These are phyloP conservation scores for Oryzias dopingdopingensis DNA, from an alignment of 2,797 vertebrate species.

Conservation along the genomic window DNA sequence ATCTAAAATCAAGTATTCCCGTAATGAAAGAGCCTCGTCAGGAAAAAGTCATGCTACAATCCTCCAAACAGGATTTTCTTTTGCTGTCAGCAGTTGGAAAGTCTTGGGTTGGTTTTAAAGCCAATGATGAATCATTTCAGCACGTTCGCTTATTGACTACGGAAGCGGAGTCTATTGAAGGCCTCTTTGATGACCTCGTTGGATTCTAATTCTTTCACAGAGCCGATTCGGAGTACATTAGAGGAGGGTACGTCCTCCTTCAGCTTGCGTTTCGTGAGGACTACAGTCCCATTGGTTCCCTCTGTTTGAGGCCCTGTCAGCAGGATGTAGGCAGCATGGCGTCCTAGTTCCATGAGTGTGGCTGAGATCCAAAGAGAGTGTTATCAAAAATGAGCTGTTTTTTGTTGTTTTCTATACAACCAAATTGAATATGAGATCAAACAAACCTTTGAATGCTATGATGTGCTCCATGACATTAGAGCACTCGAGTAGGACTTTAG, in stretches of 20 bases:
- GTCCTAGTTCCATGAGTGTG: conserved; percentile 84
- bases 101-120: conserved; percentile 23
- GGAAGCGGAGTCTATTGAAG: conserved; percentile 86
- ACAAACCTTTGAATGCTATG: conserved; percentile 81
- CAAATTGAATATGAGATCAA: not conserved
- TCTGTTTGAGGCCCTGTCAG: conserved; percentile 72
- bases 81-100: conserved; percentile 41
- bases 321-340: conserved; percentile 87
- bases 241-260: conserved; percentile 78
- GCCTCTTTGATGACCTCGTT: conserved; percentile 77
- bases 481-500: conserved; percentile 80
- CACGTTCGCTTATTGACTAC: conserved; percentile 56
- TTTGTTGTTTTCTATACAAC: no score
- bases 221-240: conserved; percentile 69
- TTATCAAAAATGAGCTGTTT: not conserved
- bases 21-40: conserved; percentile 13
- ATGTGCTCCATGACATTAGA: conserved; percentile 77
- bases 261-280: conserved; percentile 86
- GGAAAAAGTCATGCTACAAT: conserved; percentile 14
- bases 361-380: conserved; percentile 62
- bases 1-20: conserved; percentile 3
- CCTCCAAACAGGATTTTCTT: conserved; percentile 22
- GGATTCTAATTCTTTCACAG: conserved; percentile 25
- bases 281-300: conserved; percentile 59
- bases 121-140: not conserved